phyloP scores from a whole-genome alignment of 2,888 invertebrate species.

The Prenolepis imparis region DNA sequence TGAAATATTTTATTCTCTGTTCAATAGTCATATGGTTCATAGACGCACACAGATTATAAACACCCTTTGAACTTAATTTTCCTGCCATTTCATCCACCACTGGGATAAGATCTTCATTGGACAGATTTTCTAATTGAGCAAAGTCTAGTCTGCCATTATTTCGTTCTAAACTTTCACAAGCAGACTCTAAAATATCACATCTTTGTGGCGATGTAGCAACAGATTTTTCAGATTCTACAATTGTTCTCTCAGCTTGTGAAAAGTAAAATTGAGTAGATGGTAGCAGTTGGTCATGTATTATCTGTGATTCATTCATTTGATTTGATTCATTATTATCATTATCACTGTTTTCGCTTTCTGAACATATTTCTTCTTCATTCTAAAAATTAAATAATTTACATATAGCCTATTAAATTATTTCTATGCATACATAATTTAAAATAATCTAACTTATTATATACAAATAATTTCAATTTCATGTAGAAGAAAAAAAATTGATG shows the following conservation, averaged over 20 bases:
- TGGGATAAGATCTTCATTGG: slow-evolving; percentile 71
- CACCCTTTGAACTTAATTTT: slow-evolving; percentile 75
- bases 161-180: slow-evolving; percentile 76
- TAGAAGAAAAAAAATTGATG: neutral
- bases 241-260: slow-evolving; percentile 45
- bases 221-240: neutral
- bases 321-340: neutral
- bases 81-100: slow-evolving; percentile 70
- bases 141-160: slow-evolving; percentile 72
- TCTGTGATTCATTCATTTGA: slow-evolving; percentile 3
- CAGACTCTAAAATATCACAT: slow-evolving; percentile 71
- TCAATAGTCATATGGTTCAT: slow-evolving; percentile 74
- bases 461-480: neutral
- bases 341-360: slow-evolving; percentile 25
- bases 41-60: slow-evolving; percentile 77
- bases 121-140: slow-evolving; percentile 72
- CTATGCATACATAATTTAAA: neutral
- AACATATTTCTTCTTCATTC: slow-evolving; percentile 23
- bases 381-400: slow-evolving; percentile 19
- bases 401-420: neutral
- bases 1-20: slow-evolving; percentile 74
- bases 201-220: slow-evolving; percentile 34
- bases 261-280: slow-evolving; percentile 73
- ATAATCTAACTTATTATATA: neutral
- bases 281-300: neutral